Evolutionary conservation across 1,140 invertebrate species (phyloP), one percentile per base, ranked within the genome.

Genomic region (Euura saliciscinereae): DNA sequence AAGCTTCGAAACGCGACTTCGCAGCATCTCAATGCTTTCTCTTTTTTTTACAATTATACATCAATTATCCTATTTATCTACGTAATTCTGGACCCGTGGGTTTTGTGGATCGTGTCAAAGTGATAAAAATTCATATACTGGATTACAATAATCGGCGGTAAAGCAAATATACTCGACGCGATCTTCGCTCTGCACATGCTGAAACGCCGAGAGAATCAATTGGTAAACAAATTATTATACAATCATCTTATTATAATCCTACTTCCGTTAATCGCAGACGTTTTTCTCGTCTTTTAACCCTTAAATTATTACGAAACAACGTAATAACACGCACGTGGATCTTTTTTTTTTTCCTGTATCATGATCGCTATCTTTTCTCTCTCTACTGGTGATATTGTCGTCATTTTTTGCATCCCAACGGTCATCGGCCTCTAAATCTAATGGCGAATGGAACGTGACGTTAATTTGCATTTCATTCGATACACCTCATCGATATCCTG

Each of bases 401-500:
- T 11, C 51, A 59, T 59, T 28, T 59, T 59, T 74, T 73, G 72
- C 75, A 79, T 28, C 77, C 76, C 69, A 74, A 74, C 76, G 72
- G 77, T 68, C 70, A 75, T 73, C 71, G 75, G 73, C 78, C 79
- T 73, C 66, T 59, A 8, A n/a, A 59, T 59, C 51, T 71, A 77
- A 78, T 79, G 79, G 75, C 80, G 80, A 77, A 76, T 76, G 75
- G 75, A 77, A 78, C 72, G 65, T 65, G 28, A 28, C 28, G 28
- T 28, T 28, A 80, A 78, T 77, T 73, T 77, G 70, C 70, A 75
- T 75, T 76, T 72, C 69, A 70, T 71, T 71, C 11, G 71, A 75
- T 69, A 73, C 72, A 28, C 28, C 28, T 28, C 44, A 11, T 59
- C 13, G 6, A 8, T 59, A 8, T 59, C 8, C 13, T 59, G 10